A percentile compares a stretch with the other conserved stretches of the same genome.
These are phyloP conservation scores for Marmota monax DNA, from an alignment of 2,113 vertebrate genomes.

Conservation along the genomic window DNA sequence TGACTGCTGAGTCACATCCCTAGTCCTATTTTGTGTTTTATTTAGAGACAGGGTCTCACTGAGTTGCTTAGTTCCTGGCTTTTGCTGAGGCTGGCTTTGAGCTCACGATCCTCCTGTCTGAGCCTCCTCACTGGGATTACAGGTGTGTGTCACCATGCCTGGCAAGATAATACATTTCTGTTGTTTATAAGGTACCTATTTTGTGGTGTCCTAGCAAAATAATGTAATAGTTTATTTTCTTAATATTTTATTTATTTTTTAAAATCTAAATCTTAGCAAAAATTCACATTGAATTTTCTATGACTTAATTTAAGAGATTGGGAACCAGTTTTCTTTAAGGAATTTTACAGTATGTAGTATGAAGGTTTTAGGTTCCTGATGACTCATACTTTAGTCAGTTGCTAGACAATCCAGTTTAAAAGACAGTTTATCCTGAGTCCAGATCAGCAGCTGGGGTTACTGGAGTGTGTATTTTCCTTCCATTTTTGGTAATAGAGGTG, in stretches of 20 bases:
- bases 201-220: not conserved
- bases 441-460: not conserved
- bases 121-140: too few species aligned
- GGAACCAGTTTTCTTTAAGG: not conserved
- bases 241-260: not conserved
- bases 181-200: not conserved
- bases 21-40: too few species aligned
- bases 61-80: too few species aligned
- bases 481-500: not conserved
- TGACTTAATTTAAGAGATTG: not conserved
- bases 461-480: not conserved
- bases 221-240: not conserved
- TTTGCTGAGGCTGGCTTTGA: too few species aligned
- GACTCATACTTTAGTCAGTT: conserved; percentile 40
- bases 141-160: too few species aligned
- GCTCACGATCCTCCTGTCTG: too few species aligned
- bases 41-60: too few species aligned
- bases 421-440: conserved; percentile 27
- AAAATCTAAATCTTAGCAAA: conserved; percentile 39
- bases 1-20: too few species aligned
- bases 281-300: not conserved
- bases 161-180: not conserved
- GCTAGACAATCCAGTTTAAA: conserved; percentile 44
- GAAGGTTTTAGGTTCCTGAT: conserved; percentile 7
- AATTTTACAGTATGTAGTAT: not conserved